Evolutionary conservation across 2,797 vertebrate species (phyloP).

Genomic region (Sebastes hubbsi): DNA sequence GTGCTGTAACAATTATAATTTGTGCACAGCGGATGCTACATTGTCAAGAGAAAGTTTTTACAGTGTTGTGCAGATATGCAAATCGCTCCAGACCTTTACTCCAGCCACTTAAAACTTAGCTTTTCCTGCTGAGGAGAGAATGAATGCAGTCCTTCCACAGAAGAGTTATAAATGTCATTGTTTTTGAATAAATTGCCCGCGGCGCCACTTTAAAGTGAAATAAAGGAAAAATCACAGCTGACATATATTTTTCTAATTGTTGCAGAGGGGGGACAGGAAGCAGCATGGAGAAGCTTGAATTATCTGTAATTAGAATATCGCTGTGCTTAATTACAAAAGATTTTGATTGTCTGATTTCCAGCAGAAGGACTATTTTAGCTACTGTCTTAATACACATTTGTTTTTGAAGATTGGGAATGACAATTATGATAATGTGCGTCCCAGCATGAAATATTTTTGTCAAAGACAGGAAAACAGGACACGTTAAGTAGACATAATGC

Average conservation of each 20-base stretch:
- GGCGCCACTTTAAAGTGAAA: conserved; percentile 89
- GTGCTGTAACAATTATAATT: conserved; percentile 39
- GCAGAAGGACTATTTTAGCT: conserved; percentile 87
- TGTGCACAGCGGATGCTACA: conserved; percentile 35
- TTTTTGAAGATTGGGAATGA: conserved; percentile 92
- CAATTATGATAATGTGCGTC: conserved; percentile 94
- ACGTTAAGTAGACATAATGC: conserved; percentile 83
- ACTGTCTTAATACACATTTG: conserved; percentile 94
- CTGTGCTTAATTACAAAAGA: conserved; percentile 96
- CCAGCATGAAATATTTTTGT: conserved; percentile 91
- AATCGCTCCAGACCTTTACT: conserved; percentile 64
- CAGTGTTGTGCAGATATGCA: conserved; percentile 59
- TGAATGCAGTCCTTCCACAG: conserved; percentile 75
- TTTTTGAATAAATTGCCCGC: conserved; percentile 89
- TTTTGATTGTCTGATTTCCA: conserved; percentile 98
- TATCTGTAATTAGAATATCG: conserved; percentile 97
- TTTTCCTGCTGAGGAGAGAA: conserved; percentile 58
- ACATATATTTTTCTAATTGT: conserved; percentile 97
- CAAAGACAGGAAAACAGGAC: conserved; percentile 80
- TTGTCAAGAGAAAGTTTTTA: conserved; percentile 32
- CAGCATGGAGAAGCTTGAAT: conserved; percentile 94
- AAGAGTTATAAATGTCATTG: conserved; percentile 82
- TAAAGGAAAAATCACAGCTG: conserved; percentile 88
- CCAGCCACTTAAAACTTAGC: conserved; percentile 65
- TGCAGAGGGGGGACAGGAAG: conserved; percentile 87